Percentiles rank a stretch among this genome's conserved stretches.
Conservation (phyloP, 2,113 vertebrate species). For the Malurus cyaneus region DNA sequence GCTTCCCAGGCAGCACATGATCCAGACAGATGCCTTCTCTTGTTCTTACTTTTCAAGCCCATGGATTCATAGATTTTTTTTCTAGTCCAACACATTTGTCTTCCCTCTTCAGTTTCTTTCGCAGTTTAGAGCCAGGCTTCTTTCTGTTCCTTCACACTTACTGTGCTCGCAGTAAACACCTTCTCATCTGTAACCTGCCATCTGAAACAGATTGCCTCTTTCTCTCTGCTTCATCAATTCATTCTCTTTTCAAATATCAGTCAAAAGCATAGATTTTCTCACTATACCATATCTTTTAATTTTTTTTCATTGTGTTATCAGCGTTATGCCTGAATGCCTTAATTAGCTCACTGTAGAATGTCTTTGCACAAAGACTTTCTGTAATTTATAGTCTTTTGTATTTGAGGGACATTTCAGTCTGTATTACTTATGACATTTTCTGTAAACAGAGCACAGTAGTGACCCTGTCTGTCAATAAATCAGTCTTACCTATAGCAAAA, state of each 20-base stretch:
- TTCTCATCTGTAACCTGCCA: slow-evolving; percentile 39
- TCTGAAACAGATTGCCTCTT: slow-evolving; percentile 26
- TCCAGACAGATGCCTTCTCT: background rate
- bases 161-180: background rate
- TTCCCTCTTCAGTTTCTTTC: background rate
- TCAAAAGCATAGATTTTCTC: slow-evolving; percentile 25
- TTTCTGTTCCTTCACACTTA: slow-evolving; percentile 11
- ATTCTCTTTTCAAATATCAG: background rate
- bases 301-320: background rate
- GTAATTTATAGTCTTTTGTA: background rate
- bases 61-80: background rate
- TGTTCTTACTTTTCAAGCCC: background rate
- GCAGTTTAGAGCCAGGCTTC: background rate
- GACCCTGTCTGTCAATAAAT: slow-evolving; percentile 13
- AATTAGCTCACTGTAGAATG: slow-evolving; percentile 25
- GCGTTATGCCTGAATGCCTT: slow-evolving; percentile 30
- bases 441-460: background rate
- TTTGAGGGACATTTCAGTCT: background rate
- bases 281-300: background rate
- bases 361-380: background rate
- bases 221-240: slow-evolving; percentile 10
- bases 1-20: background rate
- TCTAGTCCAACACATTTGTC: background rate
- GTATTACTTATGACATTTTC: background rate
- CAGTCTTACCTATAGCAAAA: background rate